A percentile compares a stretch with the other conserved stretches of the same genome.
Conservation (phyloP, 2,113 vertebrate species). For the Forbesichthys papilliferus region DNA sequence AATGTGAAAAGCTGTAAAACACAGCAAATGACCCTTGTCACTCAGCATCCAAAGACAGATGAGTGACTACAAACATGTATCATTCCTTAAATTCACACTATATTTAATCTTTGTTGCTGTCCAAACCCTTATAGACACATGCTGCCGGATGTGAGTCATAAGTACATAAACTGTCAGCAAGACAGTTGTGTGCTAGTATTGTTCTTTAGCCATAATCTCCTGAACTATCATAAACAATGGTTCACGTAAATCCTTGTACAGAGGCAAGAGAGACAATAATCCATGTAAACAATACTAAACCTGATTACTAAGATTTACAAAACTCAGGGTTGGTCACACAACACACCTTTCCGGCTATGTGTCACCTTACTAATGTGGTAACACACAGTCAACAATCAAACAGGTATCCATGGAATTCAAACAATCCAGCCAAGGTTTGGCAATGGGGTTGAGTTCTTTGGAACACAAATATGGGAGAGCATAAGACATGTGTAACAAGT, state of each 20-base stretch:
- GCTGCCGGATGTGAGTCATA: not conserved
- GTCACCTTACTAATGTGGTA: conserved; percentile 1
- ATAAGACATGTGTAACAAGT: not conserved
- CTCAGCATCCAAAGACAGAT: no score
- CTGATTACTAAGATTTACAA: not conserved
- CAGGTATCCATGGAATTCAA: not conserved
- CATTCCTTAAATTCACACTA: no score
- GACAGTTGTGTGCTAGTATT: not conserved
- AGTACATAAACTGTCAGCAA: not conserved
- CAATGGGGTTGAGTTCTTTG: not conserved
- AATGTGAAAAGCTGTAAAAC: no score
- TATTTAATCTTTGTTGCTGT: no score
- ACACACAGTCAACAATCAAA: not conserved
- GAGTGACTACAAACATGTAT: no score
- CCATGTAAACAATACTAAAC: not conserved
- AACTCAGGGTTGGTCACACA: not conserved
- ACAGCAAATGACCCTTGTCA: no score
- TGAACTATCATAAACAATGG: not conserved
- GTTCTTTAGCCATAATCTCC: not conserved
- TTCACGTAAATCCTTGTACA: not conserved
- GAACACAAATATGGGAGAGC: not conserved
- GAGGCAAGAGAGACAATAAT: not conserved
- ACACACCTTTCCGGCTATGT: conserved; percentile 1
- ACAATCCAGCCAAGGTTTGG: not conserved
- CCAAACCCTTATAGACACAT: no score